Percentiles rank a stretch among this genome's conserved stretches.
Conservation (phyloP, 1,140 invertebrate species). For the Chironomus striatipennis region DNA sequence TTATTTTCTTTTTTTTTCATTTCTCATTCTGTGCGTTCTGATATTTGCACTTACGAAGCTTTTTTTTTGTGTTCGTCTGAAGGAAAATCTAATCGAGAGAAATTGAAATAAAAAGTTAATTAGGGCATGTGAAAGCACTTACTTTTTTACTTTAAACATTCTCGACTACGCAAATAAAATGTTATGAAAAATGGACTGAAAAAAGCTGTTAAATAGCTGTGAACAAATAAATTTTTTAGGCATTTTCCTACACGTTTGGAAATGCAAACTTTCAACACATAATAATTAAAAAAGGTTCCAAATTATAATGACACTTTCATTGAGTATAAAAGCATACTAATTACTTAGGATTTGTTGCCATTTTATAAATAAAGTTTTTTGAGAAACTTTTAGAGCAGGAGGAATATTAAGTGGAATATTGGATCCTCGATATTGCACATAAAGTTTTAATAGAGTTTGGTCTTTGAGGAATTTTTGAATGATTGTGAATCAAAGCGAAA, state of each 20-base stretch:
- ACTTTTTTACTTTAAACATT: too few relatives aligned
- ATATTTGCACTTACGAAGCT: background rate
- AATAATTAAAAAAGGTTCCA: background rate
- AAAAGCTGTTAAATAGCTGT: background rate
- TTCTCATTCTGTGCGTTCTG: background rate
- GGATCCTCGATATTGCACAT: too few relatives aligned
- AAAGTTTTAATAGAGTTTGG: too few relatives aligned
- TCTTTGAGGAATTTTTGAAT: too few relatives aligned
- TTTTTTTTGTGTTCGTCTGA: background rate
- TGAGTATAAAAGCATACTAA: too few relatives aligned
- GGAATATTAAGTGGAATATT: too few relatives aligned
- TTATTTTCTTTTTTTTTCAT: background rate
- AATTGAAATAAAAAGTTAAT: conserved; percentile 15
- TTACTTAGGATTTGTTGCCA: too few relatives aligned
- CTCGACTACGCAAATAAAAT: too few relatives aligned
- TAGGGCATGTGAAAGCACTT: conserved; percentile 11
- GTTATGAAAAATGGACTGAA: background rate
- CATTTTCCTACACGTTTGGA: background rate
- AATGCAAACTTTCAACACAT: conserved; percentile 8
- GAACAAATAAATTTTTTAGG: background rate
- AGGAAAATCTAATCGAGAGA: background rate
- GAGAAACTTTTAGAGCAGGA: too few relatives aligned
- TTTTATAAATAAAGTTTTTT: too few relatives aligned
- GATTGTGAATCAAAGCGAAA: too few relatives aligned
- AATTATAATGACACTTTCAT: too few relatives aligned